Evolutionary conservation across 2,888 invertebrate species (phyloP), one percentile per base, ranked within the genome.

Genomic region (Halictus quadricinctus): DNA sequence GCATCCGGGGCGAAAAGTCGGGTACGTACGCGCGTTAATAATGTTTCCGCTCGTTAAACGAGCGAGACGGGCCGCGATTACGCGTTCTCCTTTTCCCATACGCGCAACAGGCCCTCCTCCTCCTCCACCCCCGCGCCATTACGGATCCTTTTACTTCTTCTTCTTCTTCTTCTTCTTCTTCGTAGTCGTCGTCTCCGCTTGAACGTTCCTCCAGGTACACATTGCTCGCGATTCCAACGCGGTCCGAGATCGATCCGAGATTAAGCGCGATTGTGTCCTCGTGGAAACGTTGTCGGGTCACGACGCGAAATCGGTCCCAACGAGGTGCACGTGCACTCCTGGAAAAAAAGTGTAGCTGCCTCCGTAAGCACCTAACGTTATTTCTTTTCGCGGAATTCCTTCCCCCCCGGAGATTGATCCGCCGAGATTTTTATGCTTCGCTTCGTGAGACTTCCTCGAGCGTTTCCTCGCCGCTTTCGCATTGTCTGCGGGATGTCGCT

Each of bases 41-140:
- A 93, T 92, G 92, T 93, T 94, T 93, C 93, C 93, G 93, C 92
- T 93, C 91, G 91, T 92, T 93, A 93, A 93, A 90, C 83, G 86
- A 84, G 84, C 83, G 88, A 86, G 88, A 81, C 83, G 81, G 80
- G 74, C 82, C 79, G 81, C 87, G 88, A 88, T 89, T 87, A 88
- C 83, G 89, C 88, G 86, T 80, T 81, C 88, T 84, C 83, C 75
- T 83, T 88, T 89, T 89, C 89, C 86, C 89, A 89, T 86, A 86
- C 72, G 75, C 79, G 70, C 36, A 76, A 81, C 87, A 80, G 73
- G 72, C 60, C 29, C 60, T 21, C 8, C 21, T 36, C 36, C 36
- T 36, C 54, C 21, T 54, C 54, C 54, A 54, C 8, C 21, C 8
- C 54, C 8, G 21, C 21, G 3, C 21, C 54, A 54, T 54, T 10